Percentiles rank a stretch among this genome's conserved stretches.
Conservation (phyloP, 2,888 invertebrate genomes). For the Doris montereyensis region DNA sequence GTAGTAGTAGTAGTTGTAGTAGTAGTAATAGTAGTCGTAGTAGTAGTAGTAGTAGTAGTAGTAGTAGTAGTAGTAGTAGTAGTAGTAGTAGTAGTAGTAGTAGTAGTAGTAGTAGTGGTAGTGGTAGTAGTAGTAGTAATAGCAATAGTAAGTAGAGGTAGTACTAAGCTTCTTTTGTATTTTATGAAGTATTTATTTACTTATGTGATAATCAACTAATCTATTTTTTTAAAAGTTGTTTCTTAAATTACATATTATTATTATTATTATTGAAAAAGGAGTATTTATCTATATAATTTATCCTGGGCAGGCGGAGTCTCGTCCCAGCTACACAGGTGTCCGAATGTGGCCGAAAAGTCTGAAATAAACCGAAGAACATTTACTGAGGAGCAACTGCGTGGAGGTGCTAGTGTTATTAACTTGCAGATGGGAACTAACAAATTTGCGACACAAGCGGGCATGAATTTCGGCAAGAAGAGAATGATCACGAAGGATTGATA, state of each 20-base stretch:
- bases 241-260: too few relatives aligned
- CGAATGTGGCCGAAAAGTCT: slow-evolving; percentile 96
- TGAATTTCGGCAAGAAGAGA: slow-evolving; percentile 78
- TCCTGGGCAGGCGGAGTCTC: slow-evolving; percentile 51
- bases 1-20: not conserved
- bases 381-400: slow-evolving; percentile 92
- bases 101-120: not conserved
- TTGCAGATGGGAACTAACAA: slow-evolving; percentile 89
- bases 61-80: not conserved
- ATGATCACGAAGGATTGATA: slow-evolving; percentile 57
- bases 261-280: too few relatives aligned
- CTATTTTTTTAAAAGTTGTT: too few relatives aligned
- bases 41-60: not conserved
- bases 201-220: too few relatives aligned
- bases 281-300: not conserved
- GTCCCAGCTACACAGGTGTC: slow-evolving; percentile 54
- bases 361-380: slow-evolving; percentile 95
- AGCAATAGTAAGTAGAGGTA: not conserved
- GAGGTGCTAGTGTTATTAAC: slow-evolving; percentile 93
- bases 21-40: not conserved
- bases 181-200: too few relatives aligned
- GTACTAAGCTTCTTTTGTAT: too few relatives aligned
- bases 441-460: slow-evolving; percentile 95
- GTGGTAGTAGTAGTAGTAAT: not conserved
- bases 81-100: not conserved